phyloP scores from a whole-genome alignment of 2,888 invertebrate species.

The Seira sanloemensis region DNA sequence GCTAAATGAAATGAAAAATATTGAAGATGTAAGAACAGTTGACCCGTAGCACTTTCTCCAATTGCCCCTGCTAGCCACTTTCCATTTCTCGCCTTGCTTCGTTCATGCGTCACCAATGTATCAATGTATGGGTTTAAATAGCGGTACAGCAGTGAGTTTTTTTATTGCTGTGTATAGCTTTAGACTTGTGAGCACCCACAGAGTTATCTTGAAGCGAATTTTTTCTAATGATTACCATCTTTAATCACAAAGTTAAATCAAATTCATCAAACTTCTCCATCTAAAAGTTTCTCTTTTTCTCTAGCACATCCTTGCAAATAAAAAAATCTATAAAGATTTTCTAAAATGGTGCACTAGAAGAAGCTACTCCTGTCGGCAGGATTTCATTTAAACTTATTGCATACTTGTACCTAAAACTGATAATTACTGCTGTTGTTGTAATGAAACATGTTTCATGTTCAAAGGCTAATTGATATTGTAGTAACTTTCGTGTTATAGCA shows the following conservation, averaged over 20 bases:
- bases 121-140: background rate
- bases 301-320: background rate
- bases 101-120: background rate
- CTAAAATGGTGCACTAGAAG: too few relatives aligned
- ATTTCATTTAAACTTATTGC: slow-evolving; percentile 1
- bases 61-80: too few relatives aligned
- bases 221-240: background rate
- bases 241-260: background rate
- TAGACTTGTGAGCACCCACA: too few relatives aligned
- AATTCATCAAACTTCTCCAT: background rate
- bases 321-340: slow-evolving; percentile 1
- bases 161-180: too few relatives aligned
- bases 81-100: background rate
- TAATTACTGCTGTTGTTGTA: slow-evolving; percentile 29
- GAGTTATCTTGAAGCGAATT: background rate
- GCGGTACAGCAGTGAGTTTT: too few relatives aligned
- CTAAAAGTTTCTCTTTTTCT: slow-evolving; percentile 8
- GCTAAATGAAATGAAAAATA: too few relatives aligned
- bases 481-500: slow-evolving; percentile 22
- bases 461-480: slow-evolving; percentile 56
- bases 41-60: too few relatives aligned
- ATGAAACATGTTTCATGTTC: slow-evolving; percentile 60
- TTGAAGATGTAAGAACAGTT: too few relatives aligned
- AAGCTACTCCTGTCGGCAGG: background rate
- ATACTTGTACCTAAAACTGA: background rate